Evolutionary conservation across 30 jellyfish, hydroid and myxozoan genomes (phyloP).

Genomic region (Cassiopea xamachana): DNA sequence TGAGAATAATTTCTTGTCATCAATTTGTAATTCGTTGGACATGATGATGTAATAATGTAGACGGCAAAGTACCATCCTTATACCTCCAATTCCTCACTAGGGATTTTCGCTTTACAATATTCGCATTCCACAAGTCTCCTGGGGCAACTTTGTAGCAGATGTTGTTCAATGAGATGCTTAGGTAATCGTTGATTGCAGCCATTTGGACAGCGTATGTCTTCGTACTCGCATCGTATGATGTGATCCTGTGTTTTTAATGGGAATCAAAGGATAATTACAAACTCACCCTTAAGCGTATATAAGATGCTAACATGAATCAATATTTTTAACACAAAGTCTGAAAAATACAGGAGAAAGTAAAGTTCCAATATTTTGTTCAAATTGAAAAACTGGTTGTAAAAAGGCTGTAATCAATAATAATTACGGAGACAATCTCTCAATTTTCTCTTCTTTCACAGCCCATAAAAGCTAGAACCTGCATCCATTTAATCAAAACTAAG

Average conservation of each 20-base stretch:
- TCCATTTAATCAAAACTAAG: no score
- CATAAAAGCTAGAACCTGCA: no score
- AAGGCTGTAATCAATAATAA: background rate
- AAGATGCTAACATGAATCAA: no score
- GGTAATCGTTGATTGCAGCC: background rate
- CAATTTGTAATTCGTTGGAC: background rate
- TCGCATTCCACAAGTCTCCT: background rate
- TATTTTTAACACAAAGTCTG: background rate
- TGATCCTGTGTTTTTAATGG: background rate
- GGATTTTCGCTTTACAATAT: background rate
- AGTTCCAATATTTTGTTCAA: no score
- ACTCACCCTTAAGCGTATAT: background rate
- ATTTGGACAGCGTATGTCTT: conserved; percentile 5
- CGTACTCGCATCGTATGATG: background rate
- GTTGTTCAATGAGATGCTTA: background rate
- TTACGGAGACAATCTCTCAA: background rate
- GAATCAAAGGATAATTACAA: background rate
- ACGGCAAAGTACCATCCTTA: background rate
- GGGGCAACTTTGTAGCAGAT: conserved; percentile 4
- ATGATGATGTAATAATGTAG: background rate
- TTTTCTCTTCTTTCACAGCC: no score
- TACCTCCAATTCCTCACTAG: background rate
- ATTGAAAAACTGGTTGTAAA: background rate
- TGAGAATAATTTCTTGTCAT: background rate
- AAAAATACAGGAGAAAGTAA: background rate